phyloP scores from a whole-genome alignment of 1,140 invertebrate species.

The Uloborus diversus region DNA sequence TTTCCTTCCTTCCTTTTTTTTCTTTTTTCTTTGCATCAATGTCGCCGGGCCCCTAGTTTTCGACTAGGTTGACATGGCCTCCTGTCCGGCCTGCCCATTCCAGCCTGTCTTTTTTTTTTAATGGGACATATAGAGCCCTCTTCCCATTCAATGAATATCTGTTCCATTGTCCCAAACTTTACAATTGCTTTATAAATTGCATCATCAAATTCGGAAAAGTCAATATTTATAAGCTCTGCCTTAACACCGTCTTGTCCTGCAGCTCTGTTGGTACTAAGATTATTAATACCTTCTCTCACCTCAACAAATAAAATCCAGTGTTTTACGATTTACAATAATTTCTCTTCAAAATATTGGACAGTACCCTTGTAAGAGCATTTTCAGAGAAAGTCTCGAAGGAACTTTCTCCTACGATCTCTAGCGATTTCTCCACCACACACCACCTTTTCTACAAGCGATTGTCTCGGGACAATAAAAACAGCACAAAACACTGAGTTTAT shows the following conservation, averaged over 20 bases:
- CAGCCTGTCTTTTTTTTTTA: too few relatives aligned
- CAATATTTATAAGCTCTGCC: background rate
- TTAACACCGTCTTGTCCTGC: background rate
- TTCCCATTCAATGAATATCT: too few relatives aligned
- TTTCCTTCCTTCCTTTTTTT: too few relatives aligned
- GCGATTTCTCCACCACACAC: background rate
- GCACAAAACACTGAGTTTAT: background rate
- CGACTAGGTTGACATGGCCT: too few relatives aligned
- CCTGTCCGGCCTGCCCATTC: too few relatives aligned
- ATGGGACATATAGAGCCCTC: too few relatives aligned
- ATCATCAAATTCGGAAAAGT: background rate
- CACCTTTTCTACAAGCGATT: background rate
- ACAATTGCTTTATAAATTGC: background rate
- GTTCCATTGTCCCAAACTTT: background rate
- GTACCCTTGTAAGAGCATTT: background rate
- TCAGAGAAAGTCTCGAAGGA: background rate
- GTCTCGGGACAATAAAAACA: background rate
- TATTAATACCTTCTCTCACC: background rate
- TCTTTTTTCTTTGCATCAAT: too few relatives aligned
- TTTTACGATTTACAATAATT: background rate
- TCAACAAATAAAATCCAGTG: background rate
- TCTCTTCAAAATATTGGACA: background rate
- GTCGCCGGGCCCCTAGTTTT: too few relatives aligned
- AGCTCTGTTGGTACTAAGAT: background rate
- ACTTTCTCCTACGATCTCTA: background rate